A percentile compares a stretch with the other conserved stretches of the same genome.
phyloP scores from a whole-genome alignment of 2,888 invertebrate species.

The Hypselothyrea guttata region DNA sequence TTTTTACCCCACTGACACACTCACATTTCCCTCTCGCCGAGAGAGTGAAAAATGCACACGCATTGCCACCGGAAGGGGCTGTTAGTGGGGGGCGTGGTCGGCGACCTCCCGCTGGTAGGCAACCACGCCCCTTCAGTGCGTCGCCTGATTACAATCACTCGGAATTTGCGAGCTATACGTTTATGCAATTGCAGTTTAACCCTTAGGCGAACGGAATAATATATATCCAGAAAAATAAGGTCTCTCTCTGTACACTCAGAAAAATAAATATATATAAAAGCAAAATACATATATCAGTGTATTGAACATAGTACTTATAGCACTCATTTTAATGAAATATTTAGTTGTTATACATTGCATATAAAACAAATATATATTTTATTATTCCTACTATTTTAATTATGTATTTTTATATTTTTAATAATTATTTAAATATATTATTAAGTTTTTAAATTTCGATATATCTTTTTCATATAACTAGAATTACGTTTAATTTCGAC shows the following conservation, averaged over 20 bases:
- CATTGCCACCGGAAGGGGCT: slow-evolving; percentile 36
- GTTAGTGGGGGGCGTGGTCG: slow-evolving; percentile 36
- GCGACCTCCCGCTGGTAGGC: slow-evolving; percentile 45
- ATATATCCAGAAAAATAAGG: too few species aligned
- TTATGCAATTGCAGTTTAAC: slow-evolving; percentile 64
- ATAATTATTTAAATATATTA: not conserved
- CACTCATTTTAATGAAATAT: too few species aligned
- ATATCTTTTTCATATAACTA: not conserved
- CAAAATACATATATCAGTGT: too few species aligned
- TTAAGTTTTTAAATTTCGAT: not conserved
- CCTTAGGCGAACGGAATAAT: slow-evolving; percentile 7
- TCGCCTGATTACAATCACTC: slow-evolving; percentile 70
- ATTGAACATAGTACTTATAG: too few species aligned
- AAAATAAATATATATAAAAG: too few species aligned
- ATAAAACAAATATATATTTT: too few species aligned
- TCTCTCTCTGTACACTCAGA: too few species aligned
- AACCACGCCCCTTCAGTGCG: slow-evolving; percentile 44
- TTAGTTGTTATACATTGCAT: too few species aligned
- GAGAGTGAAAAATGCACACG: slow-evolving; percentile 24
- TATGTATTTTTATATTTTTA: not conserved
- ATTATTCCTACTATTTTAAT: not conserved
- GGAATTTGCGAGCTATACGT: slow-evolving; percentile 46
- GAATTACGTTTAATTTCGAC: too few species aligned
- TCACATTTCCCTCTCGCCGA: slow-evolving; percentile 1
- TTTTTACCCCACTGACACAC: slow-evolving; percentile 51